phyloP scores from a whole-genome alignment of 2,797 vertebrate species.

The Coilia nasus region DNA sequence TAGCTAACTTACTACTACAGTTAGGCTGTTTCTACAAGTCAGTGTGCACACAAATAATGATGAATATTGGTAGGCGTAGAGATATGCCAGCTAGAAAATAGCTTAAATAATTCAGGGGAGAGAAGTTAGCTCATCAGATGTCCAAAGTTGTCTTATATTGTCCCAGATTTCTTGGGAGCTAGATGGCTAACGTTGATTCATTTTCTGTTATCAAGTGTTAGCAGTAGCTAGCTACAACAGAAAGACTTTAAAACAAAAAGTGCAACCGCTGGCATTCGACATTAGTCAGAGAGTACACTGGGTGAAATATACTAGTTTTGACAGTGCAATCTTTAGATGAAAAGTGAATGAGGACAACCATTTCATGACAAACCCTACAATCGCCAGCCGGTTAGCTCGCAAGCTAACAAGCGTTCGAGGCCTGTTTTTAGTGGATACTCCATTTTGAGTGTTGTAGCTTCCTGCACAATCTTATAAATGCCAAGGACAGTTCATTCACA shows the following conservation, averaged over 20 bases:
- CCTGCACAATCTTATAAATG: conserved; percentile 52
- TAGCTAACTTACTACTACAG: not conserved
- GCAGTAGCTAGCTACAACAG: not conserved
- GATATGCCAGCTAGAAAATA: not conserved
- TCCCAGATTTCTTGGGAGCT: not conserved
- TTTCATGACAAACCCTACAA: not conserved
- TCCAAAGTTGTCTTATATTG: not conserved
- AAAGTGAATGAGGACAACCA: not conserved
- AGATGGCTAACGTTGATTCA: not conserved
- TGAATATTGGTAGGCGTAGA: not conserved
- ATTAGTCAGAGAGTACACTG: not conserved
- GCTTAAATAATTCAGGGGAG: not conserved
- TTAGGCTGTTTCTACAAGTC: not conserved
- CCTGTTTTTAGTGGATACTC: conserved; percentile 82
- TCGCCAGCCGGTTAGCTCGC: not conserved
- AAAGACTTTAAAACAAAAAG: not conserved
- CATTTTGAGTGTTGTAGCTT: conserved; percentile 89
- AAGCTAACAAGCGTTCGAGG: conserved; percentile 58
- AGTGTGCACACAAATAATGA: not conserved
- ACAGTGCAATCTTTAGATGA: not conserved
- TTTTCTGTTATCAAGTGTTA: not conserved
- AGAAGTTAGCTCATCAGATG: not conserved
- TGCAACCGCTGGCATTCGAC: not conserved
- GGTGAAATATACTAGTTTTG: not conserved
- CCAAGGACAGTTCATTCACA: conserved; percentile 21